A percentile compares a stretch with the other conserved stretches of the same genome.
Conservation (phyloP, 2,797 vertebrate species). For the Gymnothorax javanicus region DNA sequence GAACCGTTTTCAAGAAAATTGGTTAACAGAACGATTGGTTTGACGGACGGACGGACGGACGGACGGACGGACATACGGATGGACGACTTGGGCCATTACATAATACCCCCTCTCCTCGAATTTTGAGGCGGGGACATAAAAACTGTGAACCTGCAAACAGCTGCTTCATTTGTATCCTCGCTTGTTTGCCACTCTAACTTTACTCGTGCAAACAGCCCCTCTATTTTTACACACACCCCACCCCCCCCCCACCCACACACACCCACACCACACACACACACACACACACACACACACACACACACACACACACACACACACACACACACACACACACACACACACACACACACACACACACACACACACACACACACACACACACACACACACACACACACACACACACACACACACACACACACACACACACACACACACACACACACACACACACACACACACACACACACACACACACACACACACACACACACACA, state of each 20-base stretch:
- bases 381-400: neutral
- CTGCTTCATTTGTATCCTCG: neutral
- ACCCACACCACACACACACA: neutral
- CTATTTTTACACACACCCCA: neutral
- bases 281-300: too few species aligned
- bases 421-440: neutral
- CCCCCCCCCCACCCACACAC: neutral
- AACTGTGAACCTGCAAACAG: neutral
- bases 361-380: neutral
- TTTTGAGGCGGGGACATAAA: too few species aligned
- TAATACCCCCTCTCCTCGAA: too few species aligned
- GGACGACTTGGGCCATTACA: too few species aligned
- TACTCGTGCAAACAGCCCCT: too few species aligned
- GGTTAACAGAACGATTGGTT: too few species aligned
- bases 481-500: neutral
- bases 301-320: too few species aligned
- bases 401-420: neutral
- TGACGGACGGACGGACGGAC: too few species aligned
- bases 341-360: neutral
- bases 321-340: too few species aligned
- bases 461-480: neutral
- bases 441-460: neutral
- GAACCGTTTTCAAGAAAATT: too few species aligned
- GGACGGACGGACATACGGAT: too few species aligned
- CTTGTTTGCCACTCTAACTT: neutral